Conservation (phyloP, 2,888 invertebrate species). For the Apocheima hispidaria region DNA sequence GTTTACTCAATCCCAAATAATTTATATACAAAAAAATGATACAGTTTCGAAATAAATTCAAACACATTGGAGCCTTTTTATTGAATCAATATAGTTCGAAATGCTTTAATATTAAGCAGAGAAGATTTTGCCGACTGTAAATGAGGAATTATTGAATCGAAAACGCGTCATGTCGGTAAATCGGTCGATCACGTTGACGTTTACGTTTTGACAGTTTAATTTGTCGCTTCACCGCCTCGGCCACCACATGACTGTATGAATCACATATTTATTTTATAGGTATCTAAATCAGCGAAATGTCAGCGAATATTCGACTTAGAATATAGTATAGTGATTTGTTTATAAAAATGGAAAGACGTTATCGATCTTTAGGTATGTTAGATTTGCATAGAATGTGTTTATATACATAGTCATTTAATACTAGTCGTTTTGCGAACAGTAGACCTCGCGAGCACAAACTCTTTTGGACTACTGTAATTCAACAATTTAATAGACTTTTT, state of each 20-base stretch:
- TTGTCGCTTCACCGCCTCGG: conserved; percentile 39
- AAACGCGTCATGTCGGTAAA: conserved; percentile 30
- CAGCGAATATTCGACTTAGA: conserved; percentile 9
- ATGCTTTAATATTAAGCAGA: conserved; percentile 10
- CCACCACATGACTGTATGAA: conserved; percentile 12
- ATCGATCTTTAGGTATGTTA: too few species aligned
- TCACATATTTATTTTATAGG: conserved; percentile 9
- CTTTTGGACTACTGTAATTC: too few species aligned
- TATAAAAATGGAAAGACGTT: neutral
- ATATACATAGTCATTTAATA: too few species aligned
- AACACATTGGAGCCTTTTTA: neutral
- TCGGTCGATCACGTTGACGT: conserved; percentile 48
- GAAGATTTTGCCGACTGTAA: conserved; percentile 12
- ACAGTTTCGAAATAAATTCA: neutral
- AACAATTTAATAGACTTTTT: too few species aligned
- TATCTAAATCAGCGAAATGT: conserved; percentile 19
- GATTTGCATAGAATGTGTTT: too few species aligned
- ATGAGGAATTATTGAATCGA: conserved; percentile 18
- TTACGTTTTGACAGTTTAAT: conserved; percentile 59
- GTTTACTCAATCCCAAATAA: conserved; percentile 5
- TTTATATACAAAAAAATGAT: conserved; percentile 12
- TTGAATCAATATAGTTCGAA: conserved; percentile 3
- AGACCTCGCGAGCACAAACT: too few species aligned
- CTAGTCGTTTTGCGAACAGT: too few species aligned
- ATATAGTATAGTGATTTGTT: conserved; percentile 9